Evolutionary conservation across 2,888 invertebrate genomes (phyloP).

Genomic region (Amblyjoppa fuscipennis): DNA sequence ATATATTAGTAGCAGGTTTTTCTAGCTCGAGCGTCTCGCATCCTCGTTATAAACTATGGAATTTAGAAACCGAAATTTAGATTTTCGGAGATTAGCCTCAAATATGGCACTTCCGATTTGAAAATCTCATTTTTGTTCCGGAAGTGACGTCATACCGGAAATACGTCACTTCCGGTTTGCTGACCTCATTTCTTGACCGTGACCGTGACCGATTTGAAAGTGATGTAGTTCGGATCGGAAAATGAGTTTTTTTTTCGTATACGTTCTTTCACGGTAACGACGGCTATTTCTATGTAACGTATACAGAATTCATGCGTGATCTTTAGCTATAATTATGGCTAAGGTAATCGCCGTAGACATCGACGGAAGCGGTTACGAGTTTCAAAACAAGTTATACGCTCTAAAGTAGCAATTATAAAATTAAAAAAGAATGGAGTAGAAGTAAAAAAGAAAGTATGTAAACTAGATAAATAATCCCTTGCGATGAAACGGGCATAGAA

Average conservation of each 20-base stretch:
- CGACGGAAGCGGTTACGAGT: background rate
- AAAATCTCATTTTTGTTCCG: too few species aligned
- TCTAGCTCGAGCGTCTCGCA: background rate
- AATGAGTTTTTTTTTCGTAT: background rate
- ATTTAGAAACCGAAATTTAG: background rate
- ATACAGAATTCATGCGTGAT: conserved; percentile 22
- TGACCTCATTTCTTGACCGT: too few species aligned
- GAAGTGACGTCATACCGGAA: too few species aligned
- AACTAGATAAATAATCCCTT: background rate
- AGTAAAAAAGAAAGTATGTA: background rate
- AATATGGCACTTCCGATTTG: too few species aligned
- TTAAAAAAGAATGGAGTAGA: background rate
- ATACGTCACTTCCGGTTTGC: too few species aligned
- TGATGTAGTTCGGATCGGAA: background rate
- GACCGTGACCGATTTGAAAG: too few species aligned
- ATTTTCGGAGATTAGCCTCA: background rate
- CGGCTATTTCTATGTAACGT: background rate
- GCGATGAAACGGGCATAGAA: background rate
- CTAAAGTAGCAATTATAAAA: background rate
- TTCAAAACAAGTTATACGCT: background rate
- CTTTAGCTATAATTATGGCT: background rate
- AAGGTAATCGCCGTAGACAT: background rate
- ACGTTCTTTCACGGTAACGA: background rate
- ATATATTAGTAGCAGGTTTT: background rate
- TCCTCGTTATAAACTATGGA: background rate